A percentile compares a stretch with the other conserved stretches of the same genome.
phyloP scores from a whole-genome alignment of 2,113 vertebrate genomes.

The Rostratula benghalensis region DNA sequence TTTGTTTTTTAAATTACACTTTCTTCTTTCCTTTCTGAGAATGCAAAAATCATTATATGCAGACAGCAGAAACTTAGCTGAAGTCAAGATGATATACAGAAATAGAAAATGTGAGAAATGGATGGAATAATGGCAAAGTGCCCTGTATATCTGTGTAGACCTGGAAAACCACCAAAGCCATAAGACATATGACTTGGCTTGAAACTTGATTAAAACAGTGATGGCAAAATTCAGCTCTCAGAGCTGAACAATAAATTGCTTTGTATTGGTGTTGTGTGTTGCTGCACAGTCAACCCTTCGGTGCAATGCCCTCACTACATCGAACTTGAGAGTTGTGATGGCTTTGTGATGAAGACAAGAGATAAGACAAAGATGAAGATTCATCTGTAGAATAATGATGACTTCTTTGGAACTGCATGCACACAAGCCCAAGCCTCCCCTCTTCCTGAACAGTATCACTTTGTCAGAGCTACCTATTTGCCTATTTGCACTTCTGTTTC shows the following conservation, averaged over 20 bases:
- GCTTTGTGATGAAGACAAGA: background rate
- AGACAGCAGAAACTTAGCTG: background rate
- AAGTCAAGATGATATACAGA: background rate
- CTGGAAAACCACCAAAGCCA: background rate
- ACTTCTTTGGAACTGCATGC: background rate
- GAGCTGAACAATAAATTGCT: background rate
- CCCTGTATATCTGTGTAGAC: background rate
- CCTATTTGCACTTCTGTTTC: background rate
- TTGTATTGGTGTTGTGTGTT: background rate
- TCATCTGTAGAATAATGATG: background rate
- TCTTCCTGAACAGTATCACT: background rate
- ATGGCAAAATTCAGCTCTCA: background rate
- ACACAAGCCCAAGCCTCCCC: background rate
- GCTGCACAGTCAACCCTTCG: background rate
- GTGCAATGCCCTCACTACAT: background rate
- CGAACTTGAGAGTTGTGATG: accelerated
- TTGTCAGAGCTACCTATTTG: background rate
- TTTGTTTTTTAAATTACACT: slow-evolving; percentile 5
- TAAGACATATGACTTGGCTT: background rate
- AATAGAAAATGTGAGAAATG: background rate
- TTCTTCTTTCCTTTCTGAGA: background rate
- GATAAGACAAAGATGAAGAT: background rate
- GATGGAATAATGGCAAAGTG: background rate
- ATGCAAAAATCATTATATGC: background rate
- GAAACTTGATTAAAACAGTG: background rate